A percentile compares a stretch with the other conserved stretches of the same genome.
Conservation (phyloP, 2,888 invertebrate genomes). For the Invenusta paracnida region DNA sequence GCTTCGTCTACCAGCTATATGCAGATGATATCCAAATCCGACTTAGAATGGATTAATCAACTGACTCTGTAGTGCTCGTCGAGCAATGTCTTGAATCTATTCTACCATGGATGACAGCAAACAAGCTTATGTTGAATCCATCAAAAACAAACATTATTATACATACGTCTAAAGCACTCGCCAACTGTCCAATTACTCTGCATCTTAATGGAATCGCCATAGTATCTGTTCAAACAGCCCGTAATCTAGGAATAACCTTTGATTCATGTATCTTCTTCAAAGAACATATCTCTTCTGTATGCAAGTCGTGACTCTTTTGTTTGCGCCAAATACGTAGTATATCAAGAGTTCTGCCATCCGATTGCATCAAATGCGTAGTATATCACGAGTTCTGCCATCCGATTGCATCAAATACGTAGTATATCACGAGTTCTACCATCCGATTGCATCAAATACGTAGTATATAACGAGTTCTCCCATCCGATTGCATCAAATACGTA, state of each 20-base stretch:
- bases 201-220: conserved; percentile 8
- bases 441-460: too few species aligned
- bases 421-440: too few species aligned
- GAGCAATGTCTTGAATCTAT: not conserved
- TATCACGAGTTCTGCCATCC: too few species aligned
- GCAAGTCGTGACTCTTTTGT: not conserved
- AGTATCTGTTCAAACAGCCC: not conserved
- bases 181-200: not conserved
- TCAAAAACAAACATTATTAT: not conserved
- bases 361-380: not conserved
- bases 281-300: conserved; percentile 11
- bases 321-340: conserved; percentile 14
- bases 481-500: too few species aligned
- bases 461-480: too few species aligned
- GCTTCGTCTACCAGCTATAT: not conserved
- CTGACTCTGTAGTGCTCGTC: not conserved
- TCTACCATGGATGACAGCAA: not conserved
- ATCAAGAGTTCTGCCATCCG: not conserved
- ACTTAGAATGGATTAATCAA: not conserved
- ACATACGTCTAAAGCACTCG: not conserved
- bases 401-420: too few species aligned
- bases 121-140: not conserved
- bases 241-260: conserved; percentile 17
- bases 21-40: not conserved
- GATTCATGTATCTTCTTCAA: conserved; percentile 8